Conservation (phyloP, 2,888 invertebrate genomes). For the Syrphus vitripennis region DNA sequence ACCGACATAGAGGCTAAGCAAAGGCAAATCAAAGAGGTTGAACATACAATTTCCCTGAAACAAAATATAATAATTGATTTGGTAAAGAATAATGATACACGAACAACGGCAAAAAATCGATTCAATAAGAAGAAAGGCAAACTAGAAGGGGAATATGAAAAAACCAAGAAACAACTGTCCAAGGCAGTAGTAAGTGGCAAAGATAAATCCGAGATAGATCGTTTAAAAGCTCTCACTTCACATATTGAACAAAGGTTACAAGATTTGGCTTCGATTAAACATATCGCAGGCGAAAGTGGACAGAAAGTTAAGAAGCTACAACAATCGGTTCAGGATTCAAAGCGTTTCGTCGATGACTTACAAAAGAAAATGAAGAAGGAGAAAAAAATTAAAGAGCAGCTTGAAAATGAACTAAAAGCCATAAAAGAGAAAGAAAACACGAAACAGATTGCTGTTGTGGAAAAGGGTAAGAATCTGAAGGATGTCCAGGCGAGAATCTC, state of each 20-base stretch:
- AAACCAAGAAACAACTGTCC: conserved; percentile 83
- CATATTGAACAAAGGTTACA: conserved; percentile 82
- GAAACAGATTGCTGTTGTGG: conserved; percentile 78
- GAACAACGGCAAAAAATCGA: conserved; percentile 83
- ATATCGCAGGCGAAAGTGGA: conserved; percentile 84
- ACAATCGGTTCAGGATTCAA: conserved; percentile 87
- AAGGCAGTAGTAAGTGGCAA: conserved; percentile 82
- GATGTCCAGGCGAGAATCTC: conserved; percentile 86
- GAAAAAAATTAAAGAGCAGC: conserved; percentile 86
- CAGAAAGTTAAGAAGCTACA: conserved; percentile 88
- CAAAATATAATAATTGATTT: conserved; percentile 89
- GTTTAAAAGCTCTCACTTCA: conserved; percentile 81
- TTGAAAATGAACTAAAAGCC: conserved; percentile 85
- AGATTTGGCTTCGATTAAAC: conserved; percentile 82
- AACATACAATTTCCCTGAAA: conserved; percentile 87
- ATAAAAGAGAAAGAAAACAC: conserved; percentile 81
- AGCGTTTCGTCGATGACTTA: conserved; percentile 88
- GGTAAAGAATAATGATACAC: conserved; percentile 83
- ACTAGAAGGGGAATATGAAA: conserved; percentile 84
- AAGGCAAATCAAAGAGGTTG: conserved; percentile 87
- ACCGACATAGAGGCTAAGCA: conserved; percentile 86
- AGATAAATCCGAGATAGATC: conserved; percentile 80
- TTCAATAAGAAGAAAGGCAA: conserved; percentile 85
- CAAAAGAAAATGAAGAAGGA: conserved; percentile 88
- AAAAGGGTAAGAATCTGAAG: conserved; percentile 84